phyloP scores from a whole-genome alignment of 2,113 vertebrate genomes.

The Pituophis catenifer region DNA sequence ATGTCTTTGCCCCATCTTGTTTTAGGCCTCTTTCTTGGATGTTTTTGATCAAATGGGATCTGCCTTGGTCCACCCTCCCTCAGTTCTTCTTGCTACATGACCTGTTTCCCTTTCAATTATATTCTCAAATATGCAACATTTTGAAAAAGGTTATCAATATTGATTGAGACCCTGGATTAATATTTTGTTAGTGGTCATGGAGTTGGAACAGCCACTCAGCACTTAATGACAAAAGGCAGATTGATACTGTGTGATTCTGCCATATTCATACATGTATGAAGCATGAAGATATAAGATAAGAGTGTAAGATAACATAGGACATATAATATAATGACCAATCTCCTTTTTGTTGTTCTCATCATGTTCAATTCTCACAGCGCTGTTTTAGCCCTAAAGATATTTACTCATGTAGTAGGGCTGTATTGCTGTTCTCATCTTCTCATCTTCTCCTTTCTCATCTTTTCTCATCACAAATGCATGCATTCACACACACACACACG shows the following conservation, averaged over 20 bases:
- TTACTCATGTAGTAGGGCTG: too few relatives aligned
- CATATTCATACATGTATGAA: not conserved
- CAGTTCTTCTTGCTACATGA: too few relatives aligned
- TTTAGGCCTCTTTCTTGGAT: too few relatives aligned
- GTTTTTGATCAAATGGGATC: too few relatives aligned
- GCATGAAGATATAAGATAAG: not conserved
- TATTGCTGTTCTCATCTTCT: too few relatives aligned
- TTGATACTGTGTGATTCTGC: not conserved
- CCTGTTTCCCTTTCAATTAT: not conserved
- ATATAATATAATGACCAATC: not conserved
- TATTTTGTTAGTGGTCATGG: not conserved
- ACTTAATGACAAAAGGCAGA: not conserved
- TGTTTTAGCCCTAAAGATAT: too few relatives aligned
- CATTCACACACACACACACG: too few relatives aligned
- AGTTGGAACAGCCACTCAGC: not conserved
- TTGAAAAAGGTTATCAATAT: not conserved
- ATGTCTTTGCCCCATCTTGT: too few relatives aligned
- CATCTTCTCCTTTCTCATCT: too few relatives aligned
- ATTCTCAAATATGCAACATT: not conserved
- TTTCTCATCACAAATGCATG: too few relatives aligned
- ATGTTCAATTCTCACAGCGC: not conserved
- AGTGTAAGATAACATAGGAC: not conserved
- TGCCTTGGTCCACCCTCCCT: too few relatives aligned
- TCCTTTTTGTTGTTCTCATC: not conserved
- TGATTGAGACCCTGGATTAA: not conserved